phyloP scores from a whole-genome alignment of 2,888 invertebrate species.

The Cyrtodaria siliqua region DNA sequence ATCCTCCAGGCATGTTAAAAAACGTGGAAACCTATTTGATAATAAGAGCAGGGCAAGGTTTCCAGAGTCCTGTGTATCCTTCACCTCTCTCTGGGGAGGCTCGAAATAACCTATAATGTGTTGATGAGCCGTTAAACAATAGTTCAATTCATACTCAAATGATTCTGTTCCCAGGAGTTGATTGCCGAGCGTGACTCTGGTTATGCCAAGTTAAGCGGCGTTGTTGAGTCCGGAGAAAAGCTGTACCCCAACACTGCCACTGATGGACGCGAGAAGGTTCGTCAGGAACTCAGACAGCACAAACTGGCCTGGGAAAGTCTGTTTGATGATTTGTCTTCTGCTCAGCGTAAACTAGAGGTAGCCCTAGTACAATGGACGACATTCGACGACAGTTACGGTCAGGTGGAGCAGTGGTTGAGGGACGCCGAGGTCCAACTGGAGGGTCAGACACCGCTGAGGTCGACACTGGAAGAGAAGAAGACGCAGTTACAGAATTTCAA shows the following conservation, averaged over 20 bases:
- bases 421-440: slow-evolving; percentile 92
- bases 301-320: slow-evolving; percentile 96
- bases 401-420: slow-evolving; percentile 92
- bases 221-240: slow-evolving; percentile 93
- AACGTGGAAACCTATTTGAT: too few species aligned
- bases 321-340: slow-evolving; percentile 93
- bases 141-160: too few species aligned
- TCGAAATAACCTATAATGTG: too few species aligned
- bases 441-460: slow-evolving; percentile 92
- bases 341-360: slow-evolving; percentile 94
- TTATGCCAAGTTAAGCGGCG: slow-evolving; percentile 91
- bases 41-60: too few species aligned
- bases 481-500: slow-evolving; percentile 88
- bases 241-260: slow-evolving; percentile 97
- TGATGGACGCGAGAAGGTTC: slow-evolving; percentile 94
- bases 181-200: slow-evolving; percentile 93
- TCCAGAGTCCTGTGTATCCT: too few species aligned
- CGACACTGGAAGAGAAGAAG: slow-evolving; percentile 96
- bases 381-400: slow-evolving; percentile 94
- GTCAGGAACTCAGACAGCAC: slow-evolving; percentile 93
- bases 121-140: too few species aligned
- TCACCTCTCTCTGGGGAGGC: too few species aligned
- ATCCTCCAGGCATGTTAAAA: too few species aligned
- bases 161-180: slow-evolving; percentile 83
- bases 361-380: slow-evolving; percentile 97